Evolutionary conservation across 2,113 vertebrate species (phyloP).

Genomic region (Xiphophorus couchianus): DNA sequence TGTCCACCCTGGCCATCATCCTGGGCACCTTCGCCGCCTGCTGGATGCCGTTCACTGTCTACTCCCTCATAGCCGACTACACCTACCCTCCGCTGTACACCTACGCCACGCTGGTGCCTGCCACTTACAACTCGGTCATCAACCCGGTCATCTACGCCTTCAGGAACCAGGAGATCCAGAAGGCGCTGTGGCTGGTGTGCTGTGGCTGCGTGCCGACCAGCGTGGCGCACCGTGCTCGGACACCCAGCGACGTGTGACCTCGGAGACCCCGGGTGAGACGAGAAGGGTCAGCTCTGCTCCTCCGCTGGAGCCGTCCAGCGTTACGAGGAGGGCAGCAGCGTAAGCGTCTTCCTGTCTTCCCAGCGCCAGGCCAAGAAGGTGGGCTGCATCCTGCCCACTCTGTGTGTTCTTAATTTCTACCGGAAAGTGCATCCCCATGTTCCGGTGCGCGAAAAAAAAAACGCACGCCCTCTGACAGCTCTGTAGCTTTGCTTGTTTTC

Average conservation of each 20-base stretch:
- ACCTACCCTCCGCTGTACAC: constrained; percentile 98
- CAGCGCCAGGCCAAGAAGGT: constrained; percentile 36
- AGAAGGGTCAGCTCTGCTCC: constrained; percentile 65
- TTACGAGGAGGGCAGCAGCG: constrained; percentile 40
- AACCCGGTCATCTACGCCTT: constrained; percentile 99
- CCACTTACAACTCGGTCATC: constrained; percentile 98
- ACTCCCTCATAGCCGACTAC: constrained; percentile 96
- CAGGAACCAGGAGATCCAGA: constrained; percentile 99
- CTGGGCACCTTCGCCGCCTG: constrained; percentile 97
- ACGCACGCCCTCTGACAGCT: neutral
- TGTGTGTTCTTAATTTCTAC: constrained; percentile 54
- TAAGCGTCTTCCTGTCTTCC: constrained; percentile 63
- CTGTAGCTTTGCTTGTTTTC: constrained; percentile 48
- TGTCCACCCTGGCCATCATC: constrained; percentile 98
- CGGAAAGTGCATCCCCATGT: constrained; percentile 47
- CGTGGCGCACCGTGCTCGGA: constrained; percentile 89
- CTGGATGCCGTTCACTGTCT: constrained; percentile 99
- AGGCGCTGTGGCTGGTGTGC: constrained; percentile 95
- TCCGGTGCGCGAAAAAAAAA: constrained; percentile 51
- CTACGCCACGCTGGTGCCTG: constrained; percentile 96
- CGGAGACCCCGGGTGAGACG: constrained; percentile 57
- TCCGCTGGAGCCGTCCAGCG: constrained; percentile 38
- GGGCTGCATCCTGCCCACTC: constrained; percentile 29
- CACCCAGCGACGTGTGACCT: constrained; percentile 93
- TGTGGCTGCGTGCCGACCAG: constrained; percentile 92